Base-by-base conservation (phyloP, 2,888 invertebrate genomes). In the Chelonus formosanus region DNA sequence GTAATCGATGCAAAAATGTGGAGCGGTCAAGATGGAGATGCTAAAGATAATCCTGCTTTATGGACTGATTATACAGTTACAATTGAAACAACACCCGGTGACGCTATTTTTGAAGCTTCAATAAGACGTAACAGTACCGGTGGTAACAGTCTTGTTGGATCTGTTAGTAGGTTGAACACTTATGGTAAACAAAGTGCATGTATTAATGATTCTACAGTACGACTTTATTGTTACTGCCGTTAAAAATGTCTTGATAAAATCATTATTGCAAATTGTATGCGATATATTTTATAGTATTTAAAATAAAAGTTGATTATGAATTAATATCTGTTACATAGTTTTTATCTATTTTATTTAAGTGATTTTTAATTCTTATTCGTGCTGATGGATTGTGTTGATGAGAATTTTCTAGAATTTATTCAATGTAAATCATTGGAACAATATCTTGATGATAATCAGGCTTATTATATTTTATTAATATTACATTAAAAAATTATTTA, bases 111-210 rank as follows among this genome's bases (percentile, higher is more conserved):
- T 80, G 96, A 96, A 82, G 92, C 91, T 1, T 94, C 95, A 0
- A 86, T 95, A 4, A 85, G 89, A 34, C 83, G 85, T 74, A 83
- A 82, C 58, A 74, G 78, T 32, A 67, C 68, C 44, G 76, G 76
- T 20, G 71, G 67, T 2, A 88, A 87, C 82, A 80, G 83, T 57
- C 81, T 93, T 2, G 86, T 90, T 0, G 95, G 94, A 31, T 89
- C 92, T 40, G 87, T 93, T 55, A 93, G 93, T 80, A 87, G 94
- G 59, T 87, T 93, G 60, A 94, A 94, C 82, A 85, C 91, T 47
- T 94, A 94, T 78, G 92, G 93, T n/a, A 87, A 89, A 61, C 93
- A 94, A 82, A 93, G 93, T 83, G 88, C 86, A 73, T 94, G 94
- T 79, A 87, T 94, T 55, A 88, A 90, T 68, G 90, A 94, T 76